Conservation (phyloP, 2,113 vertebrate species). For the human region GRCh38 chr6:154748501-154749000, state of each 20-base stretch:
- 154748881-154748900: neutral
- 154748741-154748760: neutral
- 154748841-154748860: neutral
- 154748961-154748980: no score
- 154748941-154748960: neutral
- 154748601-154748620: neutral
- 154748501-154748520: neutral
- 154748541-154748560: neutral
- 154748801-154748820: neutral
- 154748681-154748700: neutral
- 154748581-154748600: constrained; percentile 22
- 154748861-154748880: neutral
- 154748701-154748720: neutral
- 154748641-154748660: neutral
- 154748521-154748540: neutral
- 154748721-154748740: neutral
- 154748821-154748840: neutral
- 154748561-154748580: neutral
- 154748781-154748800: neutral
- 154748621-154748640: neutral
- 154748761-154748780: neutral
- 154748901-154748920: neutral
- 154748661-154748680: neutral
- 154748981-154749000: no score
- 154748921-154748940: neutral